Conservation (phyloP, 2,888 invertebrate genomes). For the Molorchus minor region DNA sequence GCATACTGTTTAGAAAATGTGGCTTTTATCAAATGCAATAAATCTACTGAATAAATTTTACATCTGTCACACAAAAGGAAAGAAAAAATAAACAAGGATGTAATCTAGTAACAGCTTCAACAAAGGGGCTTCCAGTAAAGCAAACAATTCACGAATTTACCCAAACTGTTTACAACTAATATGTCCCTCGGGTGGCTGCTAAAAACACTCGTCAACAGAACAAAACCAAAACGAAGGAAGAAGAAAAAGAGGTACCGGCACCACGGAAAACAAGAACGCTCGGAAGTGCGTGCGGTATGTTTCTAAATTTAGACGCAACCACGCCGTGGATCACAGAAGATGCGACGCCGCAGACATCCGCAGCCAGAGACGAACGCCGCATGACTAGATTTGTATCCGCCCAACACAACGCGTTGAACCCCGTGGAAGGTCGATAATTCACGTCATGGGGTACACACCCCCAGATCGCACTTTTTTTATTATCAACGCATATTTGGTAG, state of each 20-base stretch:
- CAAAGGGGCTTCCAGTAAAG: neutral
- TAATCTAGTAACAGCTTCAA: no score
- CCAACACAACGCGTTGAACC: slow-evolving; percentile 42
- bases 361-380: slow-evolving; percentile 56
- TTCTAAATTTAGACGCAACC: slow-evolving; percentile 18
- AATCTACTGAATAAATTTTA: no score
- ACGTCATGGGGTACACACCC: slow-evolving; percentile 38
- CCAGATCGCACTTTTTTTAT: slow-evolving; percentile 27
- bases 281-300: slow-evolving; percentile 17
- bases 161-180: no score
- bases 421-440: slow-evolving; percentile 55
- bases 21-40: no score
- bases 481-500: slow-evolving; percentile 11
- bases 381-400: slow-evolving; percentile 55
- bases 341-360: slow-evolving; percentile 50
- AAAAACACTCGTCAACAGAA: neutral
- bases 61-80: no score
- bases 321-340: slow-evolving; percentile 32
- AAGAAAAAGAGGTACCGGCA: neutral
- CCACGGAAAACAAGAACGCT: neutral
- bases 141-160: no score
- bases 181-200: no score
- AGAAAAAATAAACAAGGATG: no score
- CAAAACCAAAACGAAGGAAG: neutral
- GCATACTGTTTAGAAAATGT: no score